A percentile compares a stretch with the other conserved stretches of the same genome.
Conservation (phyloP, 1,140 invertebrate genomes). For the Tribolium castaneum region DNA sequence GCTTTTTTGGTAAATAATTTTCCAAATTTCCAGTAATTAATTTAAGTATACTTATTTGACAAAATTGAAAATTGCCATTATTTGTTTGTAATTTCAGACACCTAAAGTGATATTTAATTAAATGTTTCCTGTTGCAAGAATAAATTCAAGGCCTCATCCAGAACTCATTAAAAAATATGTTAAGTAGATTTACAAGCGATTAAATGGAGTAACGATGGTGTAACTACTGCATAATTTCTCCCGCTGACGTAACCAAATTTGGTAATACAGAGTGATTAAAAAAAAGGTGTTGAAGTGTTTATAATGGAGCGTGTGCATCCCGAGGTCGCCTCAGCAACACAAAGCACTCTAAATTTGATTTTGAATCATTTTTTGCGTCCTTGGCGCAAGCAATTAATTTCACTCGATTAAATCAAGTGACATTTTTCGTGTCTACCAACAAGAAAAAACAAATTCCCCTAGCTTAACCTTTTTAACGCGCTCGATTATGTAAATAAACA, state of each 20-base stretch:
- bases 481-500: conserved; percentile 33
- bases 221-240: background rate
- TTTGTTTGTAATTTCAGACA: no score
- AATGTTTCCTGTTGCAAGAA: no score
- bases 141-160: background rate
- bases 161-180: background rate
- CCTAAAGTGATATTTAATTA: no score
- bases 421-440: background rate
- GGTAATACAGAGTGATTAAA: background rate
- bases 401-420: background rate
- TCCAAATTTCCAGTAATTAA: no score
- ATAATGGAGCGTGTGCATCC: background rate
- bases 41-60: no score
- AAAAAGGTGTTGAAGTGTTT: background rate
- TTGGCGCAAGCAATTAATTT: background rate
- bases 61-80: no score
- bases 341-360: background rate
- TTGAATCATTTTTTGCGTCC: background rate
- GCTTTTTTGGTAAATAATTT: no score
- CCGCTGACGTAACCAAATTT: background rate
- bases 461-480: background rate
- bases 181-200: background rate
- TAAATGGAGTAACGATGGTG: background rate
- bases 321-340: background rate
- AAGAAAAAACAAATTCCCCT: background rate